Base-by-base conservation (phyloP, 2,888 invertebrate species). In the Mycalesis mineus region DNA sequence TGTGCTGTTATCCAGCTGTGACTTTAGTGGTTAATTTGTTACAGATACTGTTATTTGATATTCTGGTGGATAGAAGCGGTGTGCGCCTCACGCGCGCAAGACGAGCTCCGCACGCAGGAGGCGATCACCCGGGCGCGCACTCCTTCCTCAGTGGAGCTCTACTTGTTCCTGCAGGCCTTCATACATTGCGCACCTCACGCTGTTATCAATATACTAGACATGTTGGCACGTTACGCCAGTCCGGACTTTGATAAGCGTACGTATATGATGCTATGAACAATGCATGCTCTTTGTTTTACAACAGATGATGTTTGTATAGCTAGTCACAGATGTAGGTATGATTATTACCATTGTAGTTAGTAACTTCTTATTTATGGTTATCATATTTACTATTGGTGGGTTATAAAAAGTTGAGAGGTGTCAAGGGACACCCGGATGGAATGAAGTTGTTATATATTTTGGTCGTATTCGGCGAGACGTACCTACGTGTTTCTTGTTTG, bases 11-110 rank as follows among this genome's bases (percentile, higher is more conserved):
- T 22, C 22, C 5, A 22, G 22, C 22, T 22, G 22, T n/a, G n/a
- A n/a, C n/a, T n/a, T n/a, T n/a, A n/a, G n/a, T n/a, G n/a, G n/a
- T 42, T 39, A 2, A 42, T 22, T 17, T 28, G 22, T 66, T 69
- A 48, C 72, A 95, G 95, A 77, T 94, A 93, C 70, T 92, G 93
- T 48, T 92, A 92, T 70, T 91, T 93, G 64, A 92, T 95, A 72
- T 95, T 95, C 74, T 94, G 95, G 93, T 93, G 94, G 68, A 87
- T 94, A 44, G 95, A 95, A 76, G 93, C 93, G 9, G 88, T 93
- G 7, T 91, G 91, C 68, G 91, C 91, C 33, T 75, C 84, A 9
- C 75, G 88, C 40, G 80, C 71, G 1, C 75, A 80, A 8, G 92
- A 94, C 62, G 91, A 93, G 40, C 87, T 89, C 39, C 91, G 92